Percentiles rank a stretch among this genome's conserved stretches.
Conservation (phyloP, 2,888 invertebrate species). For the Coenonympha glycerion region DNA sequence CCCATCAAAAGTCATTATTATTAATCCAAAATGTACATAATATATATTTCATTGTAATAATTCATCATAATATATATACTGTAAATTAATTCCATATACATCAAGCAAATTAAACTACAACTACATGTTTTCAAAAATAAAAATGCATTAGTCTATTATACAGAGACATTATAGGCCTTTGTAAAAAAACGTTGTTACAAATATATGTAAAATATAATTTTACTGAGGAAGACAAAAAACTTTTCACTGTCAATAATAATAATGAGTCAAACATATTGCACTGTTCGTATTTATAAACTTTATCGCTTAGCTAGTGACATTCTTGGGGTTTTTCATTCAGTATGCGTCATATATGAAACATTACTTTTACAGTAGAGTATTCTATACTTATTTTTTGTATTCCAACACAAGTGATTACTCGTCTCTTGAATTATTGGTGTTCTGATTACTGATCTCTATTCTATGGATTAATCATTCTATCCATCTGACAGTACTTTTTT, state of each 20-base stretch:
- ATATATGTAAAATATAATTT: constrained; percentile 28
- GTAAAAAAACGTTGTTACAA: constrained; percentile 31
- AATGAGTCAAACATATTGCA: constrained; percentile 41
- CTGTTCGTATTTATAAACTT: constrained; percentile 17
- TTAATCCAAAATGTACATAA: constrained; percentile 29
- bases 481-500: no score
- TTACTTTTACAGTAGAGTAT: background rate
- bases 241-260: constrained; percentile 23
- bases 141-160: constrained; percentile 36
- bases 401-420: no score
- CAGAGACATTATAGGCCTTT: constrained; percentile 35
- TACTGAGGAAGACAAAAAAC: constrained; percentile 46
- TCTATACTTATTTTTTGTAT: background rate
- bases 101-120: constrained; percentile 32
- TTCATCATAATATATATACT: constrained; percentile 27
- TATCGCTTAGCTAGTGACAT: background rate
- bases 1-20: background rate
- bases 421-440: no score
- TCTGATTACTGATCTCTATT: no score
- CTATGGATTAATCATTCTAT: no score
- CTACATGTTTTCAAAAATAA: constrained; percentile 34
- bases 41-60: constrained; percentile 32
- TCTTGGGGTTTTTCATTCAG: background rate
- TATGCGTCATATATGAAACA: background rate
- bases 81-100: constrained; percentile 27